These are phyloP conservation scores for Oxyscelio sp. DNA, from an alignment of 2,888 invertebrate genomes.

Conservation along the genomic window DNA sequence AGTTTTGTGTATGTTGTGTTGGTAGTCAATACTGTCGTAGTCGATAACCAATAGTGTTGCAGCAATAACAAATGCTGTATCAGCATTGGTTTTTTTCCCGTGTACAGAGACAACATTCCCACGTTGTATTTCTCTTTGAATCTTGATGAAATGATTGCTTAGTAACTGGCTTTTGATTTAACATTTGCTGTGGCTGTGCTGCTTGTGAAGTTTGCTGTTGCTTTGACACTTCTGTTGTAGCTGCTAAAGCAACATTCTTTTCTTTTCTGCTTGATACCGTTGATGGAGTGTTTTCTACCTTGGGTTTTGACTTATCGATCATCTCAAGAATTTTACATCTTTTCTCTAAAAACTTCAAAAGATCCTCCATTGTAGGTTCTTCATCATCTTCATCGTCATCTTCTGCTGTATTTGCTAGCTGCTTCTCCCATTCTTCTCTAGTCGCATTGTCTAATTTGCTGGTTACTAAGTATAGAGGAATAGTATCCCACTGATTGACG, in stretches of 20 bases:
- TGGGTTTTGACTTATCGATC: constrained; percentile 2
- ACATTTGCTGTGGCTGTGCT: no score
- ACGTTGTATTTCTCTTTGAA: no score
- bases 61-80: no score
- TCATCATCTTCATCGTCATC: not conserved
- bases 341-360: constrained; percentile 22
- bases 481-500: constrained; percentile 23
- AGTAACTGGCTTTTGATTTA: no score
- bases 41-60: no score
- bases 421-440: constrained; percentile 39
- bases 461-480: constrained; percentile 31
- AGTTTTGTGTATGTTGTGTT: no score
- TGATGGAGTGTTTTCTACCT: not conserved
- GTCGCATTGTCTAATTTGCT: no score
- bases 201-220: no score
- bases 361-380: not conserved
- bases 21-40: no score
- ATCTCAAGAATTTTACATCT: constrained; percentile 8
- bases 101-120: no score
- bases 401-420: not conserved
- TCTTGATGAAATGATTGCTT: no score
- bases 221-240: not conserved
- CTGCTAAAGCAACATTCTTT: constrained; percentile 1
- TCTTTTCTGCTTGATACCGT: not conserved
- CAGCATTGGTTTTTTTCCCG: no score